phyloP scores from a whole-genome alignment of 1,140 invertebrate genomes.

The Sitophilus oryzae region DNA sequence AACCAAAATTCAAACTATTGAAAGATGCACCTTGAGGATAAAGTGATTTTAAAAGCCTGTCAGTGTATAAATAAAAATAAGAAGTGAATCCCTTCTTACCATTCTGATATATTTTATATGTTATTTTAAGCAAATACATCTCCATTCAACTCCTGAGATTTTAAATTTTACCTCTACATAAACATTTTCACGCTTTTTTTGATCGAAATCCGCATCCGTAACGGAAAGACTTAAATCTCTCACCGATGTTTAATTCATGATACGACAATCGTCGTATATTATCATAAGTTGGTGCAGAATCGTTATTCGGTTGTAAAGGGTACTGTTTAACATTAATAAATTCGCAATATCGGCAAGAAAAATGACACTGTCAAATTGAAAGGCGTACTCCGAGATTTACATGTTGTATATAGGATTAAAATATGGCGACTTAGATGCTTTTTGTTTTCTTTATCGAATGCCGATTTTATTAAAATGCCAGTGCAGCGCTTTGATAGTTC shows the following conservation, averaged over 20 bases:
- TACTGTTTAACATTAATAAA: constrained; percentile 18
- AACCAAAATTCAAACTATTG: no score
- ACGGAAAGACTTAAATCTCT: background rate
- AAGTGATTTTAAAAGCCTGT: background rate
- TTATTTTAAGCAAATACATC: no score
- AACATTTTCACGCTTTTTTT: no score
- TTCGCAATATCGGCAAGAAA: constrained; percentile 6
- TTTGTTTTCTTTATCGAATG: no score
- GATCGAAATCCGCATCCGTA: background rate
- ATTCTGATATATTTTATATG: no score
- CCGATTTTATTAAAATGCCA: no score
- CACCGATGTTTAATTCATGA: constrained; percentile 13
- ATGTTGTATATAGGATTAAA: background rate
- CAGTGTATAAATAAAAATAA: background rate
- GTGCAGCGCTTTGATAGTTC: no score
- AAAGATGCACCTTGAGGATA: no score
- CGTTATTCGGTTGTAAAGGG: constrained; percentile 15
- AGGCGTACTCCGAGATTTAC: background rate
- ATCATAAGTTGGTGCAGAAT: constrained; percentile 15
- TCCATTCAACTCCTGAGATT: no score
- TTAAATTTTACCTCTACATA: no score
- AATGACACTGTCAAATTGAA: background rate
- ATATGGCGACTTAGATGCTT: background rate
- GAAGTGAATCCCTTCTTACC: no score
- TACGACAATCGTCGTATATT: constrained; percentile 8